These are phyloP conservation scores for Aptenodytes forsteri DNA, from an alignment of 2,113 vertebrate genomes.

Conservation along the genomic window DNA sequence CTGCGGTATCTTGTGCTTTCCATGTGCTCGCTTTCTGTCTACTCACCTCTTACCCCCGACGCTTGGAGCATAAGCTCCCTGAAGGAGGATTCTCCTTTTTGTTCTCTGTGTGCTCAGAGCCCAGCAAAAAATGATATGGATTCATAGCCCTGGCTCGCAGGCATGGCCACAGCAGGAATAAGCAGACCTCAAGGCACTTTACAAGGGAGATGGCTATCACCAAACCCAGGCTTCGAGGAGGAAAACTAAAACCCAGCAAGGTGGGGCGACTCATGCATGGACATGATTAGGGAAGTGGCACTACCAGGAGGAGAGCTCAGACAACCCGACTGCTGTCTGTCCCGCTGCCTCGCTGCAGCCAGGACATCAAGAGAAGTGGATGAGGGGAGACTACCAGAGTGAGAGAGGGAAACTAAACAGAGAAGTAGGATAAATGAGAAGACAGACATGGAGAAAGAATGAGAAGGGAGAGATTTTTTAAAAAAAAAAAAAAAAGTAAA, in stretches of 20 bases:
- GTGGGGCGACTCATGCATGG: background rate
- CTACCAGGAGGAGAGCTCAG: background rate
- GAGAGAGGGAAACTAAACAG: background rate
- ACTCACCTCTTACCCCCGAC: background rate
- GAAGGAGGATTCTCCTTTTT: background rate
- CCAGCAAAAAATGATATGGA: background rate
- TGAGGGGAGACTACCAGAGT: background rate
- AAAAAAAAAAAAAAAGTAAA: background rate
- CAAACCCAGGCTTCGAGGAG: background rate
- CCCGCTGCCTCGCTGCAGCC: background rate
- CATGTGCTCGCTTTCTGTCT: background rate
- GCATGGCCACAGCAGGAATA: background rate
- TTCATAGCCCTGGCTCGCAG: rapidly evolving
- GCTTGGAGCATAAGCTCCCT: background rate
- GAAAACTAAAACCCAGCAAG: background rate
- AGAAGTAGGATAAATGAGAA: background rate
- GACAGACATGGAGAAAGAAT: background rate
- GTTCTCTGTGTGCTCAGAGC: background rate
- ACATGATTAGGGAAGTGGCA: background rate
- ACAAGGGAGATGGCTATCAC: background rate
- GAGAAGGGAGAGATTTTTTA: background rate
- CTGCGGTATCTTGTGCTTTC: background rate
- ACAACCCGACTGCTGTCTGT: background rate
- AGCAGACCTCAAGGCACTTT: background rate
- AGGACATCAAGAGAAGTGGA: background rate